Evolutionary conservation across 1,140 invertebrate genomes (phyloP).

Genomic region (Aricia agestis): DNA sequence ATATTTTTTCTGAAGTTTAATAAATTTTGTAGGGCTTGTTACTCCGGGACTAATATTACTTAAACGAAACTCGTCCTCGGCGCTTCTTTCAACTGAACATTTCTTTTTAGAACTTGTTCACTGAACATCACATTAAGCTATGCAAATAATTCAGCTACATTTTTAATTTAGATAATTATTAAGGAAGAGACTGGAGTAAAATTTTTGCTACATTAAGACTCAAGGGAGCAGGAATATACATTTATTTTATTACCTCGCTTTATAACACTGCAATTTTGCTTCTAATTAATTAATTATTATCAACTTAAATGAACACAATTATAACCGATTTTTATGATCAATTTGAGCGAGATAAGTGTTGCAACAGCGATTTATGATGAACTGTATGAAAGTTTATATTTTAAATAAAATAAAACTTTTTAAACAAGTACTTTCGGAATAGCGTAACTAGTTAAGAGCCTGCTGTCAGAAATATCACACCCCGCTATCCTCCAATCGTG

Average conservation of each 20-base stretch:
- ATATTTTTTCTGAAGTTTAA: not conserved
- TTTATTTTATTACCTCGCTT: not conserved
- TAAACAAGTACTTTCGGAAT: too few relatives aligned
- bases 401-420: too few relatives aligned
- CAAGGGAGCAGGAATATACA: not conserved
- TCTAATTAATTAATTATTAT: not conserved
- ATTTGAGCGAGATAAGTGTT: not conserved
- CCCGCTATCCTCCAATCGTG: too few relatives aligned
- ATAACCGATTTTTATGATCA: not conserved
- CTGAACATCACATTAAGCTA: slow-evolving; percentile 15
- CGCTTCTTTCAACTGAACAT: not conserved
- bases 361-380: too few relatives aligned
- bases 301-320: not conserved
- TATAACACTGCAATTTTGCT: not conserved
- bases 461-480: too few relatives aligned
- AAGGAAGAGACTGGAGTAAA: not conserved
- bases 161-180: slow-evolving; percentile 16
- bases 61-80: slow-evolving; percentile 1
- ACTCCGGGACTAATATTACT: slow-evolving; percentile 9
- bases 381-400: too few relatives aligned
- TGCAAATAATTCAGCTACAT: slow-evolving; percentile 10
- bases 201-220: not conserved
- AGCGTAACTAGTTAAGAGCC: too few relatives aligned
- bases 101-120: slow-evolving; percentile 14
- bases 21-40: not conserved